Evolutionary conservation across 1,140 invertebrate genomes (phyloP).

Genomic region (Nasonia vitripennis): DNA sequence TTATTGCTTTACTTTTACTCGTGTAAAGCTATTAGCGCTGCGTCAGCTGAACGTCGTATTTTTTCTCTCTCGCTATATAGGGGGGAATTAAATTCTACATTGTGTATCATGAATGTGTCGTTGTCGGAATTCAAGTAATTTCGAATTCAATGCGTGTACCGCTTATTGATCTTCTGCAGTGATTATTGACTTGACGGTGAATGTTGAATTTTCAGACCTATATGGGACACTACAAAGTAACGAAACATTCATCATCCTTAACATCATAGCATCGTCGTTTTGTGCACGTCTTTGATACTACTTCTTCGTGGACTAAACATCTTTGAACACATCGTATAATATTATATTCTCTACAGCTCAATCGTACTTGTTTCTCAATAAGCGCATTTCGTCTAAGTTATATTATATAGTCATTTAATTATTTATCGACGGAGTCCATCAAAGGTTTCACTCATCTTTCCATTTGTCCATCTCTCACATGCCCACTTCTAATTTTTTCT

Average conservation of each 20-base stretch:
- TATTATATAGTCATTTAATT: constrained; percentile 1
- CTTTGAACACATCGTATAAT: constrained; percentile 17
- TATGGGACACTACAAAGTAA: neutral
- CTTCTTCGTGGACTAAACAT: constrained; percentile 3
- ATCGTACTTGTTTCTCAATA: constrained; percentile 22
- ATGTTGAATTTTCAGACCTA: neutral
- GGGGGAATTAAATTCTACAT: neutral
- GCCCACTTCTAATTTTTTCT: neutral
- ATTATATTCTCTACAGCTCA: constrained; percentile 1
- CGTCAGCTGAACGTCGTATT: constrained; percentile 6
- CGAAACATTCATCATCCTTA: constrained; percentile 2
- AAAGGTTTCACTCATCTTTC: constrained; percentile 33
- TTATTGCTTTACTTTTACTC: constrained; percentile 16
- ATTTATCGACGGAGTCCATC: constrained; percentile 17
- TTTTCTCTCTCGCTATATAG: neutral
- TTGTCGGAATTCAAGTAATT: neutral
- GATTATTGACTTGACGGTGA: neutral
- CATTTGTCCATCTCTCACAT: neutral
- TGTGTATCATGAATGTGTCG: constrained; percentile 19
- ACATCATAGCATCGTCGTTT: neutral
- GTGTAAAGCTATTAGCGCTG: constrained; percentile 19
- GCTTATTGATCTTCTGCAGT: neutral
- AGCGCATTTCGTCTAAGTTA: constrained; percentile 18
- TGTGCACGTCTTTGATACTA: constrained; percentile 12
- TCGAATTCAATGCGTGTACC: neutral